phyloP scores from a whole-genome alignment of 2,888 invertebrate genomes.

The Thymelicus lineola region DNA sequence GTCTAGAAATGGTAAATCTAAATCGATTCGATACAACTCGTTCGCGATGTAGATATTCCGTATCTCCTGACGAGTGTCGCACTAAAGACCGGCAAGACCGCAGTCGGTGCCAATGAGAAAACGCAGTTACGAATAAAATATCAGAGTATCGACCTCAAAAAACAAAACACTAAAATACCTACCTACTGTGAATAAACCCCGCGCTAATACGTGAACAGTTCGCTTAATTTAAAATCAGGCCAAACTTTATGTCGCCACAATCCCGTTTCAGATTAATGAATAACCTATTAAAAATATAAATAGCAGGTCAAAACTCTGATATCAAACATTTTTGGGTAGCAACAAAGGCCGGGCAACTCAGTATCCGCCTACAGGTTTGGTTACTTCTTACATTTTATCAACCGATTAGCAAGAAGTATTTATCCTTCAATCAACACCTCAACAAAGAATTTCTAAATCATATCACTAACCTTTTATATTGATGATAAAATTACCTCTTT shows the following conservation, averaged over 20 bases:
- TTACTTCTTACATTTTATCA: no score
- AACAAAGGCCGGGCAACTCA: no score
- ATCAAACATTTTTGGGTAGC: background rate
- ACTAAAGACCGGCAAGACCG: constrained; percentile 5
- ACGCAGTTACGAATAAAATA: constrained; percentile 39
- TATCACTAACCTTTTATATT: no score
- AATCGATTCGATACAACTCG: constrained; percentile 23
- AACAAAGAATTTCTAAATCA: no score
- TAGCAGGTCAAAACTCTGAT: background rate
- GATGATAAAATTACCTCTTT: no score
- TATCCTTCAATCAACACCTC: no score
- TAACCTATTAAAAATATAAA: constrained; percentile 6
- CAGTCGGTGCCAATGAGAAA: constrained; percentile 24
- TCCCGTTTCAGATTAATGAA: constrained; percentile 16
- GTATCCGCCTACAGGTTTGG: no score
- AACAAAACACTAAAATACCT: constrained; percentile 41
- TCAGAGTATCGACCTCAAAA: constrained; percentile 47
- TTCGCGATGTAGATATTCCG: constrained; percentile 18
- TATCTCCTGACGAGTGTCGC: constrained; percentile 15
- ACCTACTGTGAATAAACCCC: constrained; percentile 25
- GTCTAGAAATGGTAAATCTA: constrained; percentile 22
- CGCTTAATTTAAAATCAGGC: constrained; percentile 17
- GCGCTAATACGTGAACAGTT: background rate
- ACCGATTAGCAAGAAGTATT: no score
- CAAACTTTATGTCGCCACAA: constrained; percentile 15